Percentiles rank a stretch among this genome's conserved stretches.
These are phyloP conservation scores for Cataglyphis hispanica DNA, from an alignment of 1,140 invertebrate species.

Conservation along the genomic window DNA sequence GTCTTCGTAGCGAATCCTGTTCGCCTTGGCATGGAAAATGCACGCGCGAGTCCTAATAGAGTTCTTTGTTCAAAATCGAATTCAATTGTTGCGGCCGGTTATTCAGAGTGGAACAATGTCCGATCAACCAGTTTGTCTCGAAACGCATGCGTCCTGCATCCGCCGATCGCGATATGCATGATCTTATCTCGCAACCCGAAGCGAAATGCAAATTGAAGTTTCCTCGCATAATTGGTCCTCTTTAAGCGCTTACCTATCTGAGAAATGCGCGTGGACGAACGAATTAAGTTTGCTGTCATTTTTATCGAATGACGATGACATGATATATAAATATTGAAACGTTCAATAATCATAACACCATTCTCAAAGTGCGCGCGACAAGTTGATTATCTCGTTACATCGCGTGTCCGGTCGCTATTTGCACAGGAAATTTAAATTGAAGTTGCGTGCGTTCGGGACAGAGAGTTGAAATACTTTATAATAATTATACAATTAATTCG, in stretches of 20 bases:
- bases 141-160: slow-evolving; percentile 13
- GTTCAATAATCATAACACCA: slow-evolving; percentile 3
- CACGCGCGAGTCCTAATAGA: slow-evolving; percentile 70
- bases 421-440: not conserved
- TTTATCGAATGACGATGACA: slow-evolving; percentile 9
- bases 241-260: slow-evolving; percentile 29
- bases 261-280: slow-evolving; percentile 23
- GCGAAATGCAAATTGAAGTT: slow-evolving; percentile 62
- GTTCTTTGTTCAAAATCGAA: slow-evolving; percentile 74
- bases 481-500: slow-evolving; percentile 10
- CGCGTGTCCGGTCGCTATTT: not conserved
- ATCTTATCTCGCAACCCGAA: slow-evolving; percentile 50
- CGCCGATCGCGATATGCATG: slow-evolving; percentile 42
- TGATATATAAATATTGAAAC: slow-evolving; percentile 46
- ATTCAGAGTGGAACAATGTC: slow-evolving; percentile 70
- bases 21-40: slow-evolving; percentile 82
- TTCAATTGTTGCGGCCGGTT: slow-evolving; percentile 72
- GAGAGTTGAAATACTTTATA: not conserved
- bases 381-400: slow-evolving; percentile 21
- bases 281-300: slow-evolving; percentile 27
- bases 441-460: not conserved
- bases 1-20: slow-evolving; percentile 73
- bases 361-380: slow-evolving; percentile 15
- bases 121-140: slow-evolving; percentile 45
- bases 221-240: slow-evolving; percentile 54